These are phyloP conservation scores for Chaetogeoica ovagalla DNA, from an alignment of 2,888 invertebrate genomes.

Conservation along the genomic window DNA sequence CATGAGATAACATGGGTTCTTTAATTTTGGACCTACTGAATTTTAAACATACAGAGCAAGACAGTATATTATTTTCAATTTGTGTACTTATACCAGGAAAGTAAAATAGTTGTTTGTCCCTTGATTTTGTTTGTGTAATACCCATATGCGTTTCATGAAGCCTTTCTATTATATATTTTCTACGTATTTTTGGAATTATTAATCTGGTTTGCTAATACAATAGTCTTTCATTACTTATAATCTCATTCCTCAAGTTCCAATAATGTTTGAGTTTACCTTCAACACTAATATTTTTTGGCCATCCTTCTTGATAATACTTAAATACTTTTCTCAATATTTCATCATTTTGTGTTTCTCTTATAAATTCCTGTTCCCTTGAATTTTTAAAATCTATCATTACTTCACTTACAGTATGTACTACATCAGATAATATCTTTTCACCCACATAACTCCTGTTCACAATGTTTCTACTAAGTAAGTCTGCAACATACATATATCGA, in stretches of 20 bases:
- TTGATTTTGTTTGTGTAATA: no score
- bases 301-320: neutral
- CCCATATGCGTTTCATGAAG: no score
- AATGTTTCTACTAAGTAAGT: constrained; percentile 1
- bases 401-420: neutral
- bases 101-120: neutral
- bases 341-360: neutral
- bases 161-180: no score
- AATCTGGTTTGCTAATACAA: no score
- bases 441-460: neutral
- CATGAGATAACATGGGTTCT: neutral
- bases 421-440: neutral
- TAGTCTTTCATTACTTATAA: no score
- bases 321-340: neutral
- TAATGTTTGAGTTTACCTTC: neutral
- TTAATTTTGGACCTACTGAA: neutral
- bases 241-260: no score
- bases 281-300: neutral
- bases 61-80: neutral
- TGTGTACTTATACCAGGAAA: neutral
- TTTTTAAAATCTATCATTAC: neutral
- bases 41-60: neutral
- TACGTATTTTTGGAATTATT: no score
- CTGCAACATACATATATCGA: constrained; percentile 1
- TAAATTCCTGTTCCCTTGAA: neutral